Percentiles rank a stretch among this genome's conserved stretches.
Conservation (phyloP, 2,797 vertebrate genomes). For the Gymnoscopelus microlampas region DNA sequence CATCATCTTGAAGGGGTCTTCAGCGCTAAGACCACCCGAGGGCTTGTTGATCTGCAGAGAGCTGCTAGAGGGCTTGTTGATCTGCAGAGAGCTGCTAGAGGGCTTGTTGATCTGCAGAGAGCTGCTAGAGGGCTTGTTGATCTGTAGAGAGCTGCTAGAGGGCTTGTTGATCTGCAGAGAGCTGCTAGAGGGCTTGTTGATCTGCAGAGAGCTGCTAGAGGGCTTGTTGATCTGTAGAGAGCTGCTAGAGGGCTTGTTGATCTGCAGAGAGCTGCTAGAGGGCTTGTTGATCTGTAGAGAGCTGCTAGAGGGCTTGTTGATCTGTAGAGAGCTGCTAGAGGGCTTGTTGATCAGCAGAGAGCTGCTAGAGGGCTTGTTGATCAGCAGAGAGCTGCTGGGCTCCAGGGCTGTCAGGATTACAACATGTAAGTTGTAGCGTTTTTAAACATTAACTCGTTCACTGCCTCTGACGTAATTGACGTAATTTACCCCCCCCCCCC, state of each 20-base stretch:
- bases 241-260: not conserved
- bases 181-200: not conserved
- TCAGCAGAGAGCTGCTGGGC: not conserved
- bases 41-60: constrained; percentile 87
- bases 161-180: too few relatives aligned
- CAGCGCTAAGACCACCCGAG: constrained; percentile 78
- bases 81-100: not conserved
- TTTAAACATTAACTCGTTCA: too few relatives aligned
- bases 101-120: constrained; percentile 14
- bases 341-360: not conserved
- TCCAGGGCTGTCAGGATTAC: too few relatives aligned
- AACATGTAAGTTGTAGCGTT: too few relatives aligned
- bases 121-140: constrained; percentile 16
- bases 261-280: constrained; percentile 18
- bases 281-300: not conserved
- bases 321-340: constrained; percentile 77
- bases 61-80: constrained; percentile 48
- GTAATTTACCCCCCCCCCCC: too few relatives aligned
- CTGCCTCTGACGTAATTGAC: too few relatives aligned
- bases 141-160: too few relatives aligned
- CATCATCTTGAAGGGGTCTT: constrained; percentile 96
- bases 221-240: not conserved
- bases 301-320: constrained; percentile 85
- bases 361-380: constrained; percentile 11
- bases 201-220: constrained; percentile 21